Evolutionary conservation across 2,113 vertebrate species (phyloP).

Genomic region (Pelecanoides urinatrix): DNA sequence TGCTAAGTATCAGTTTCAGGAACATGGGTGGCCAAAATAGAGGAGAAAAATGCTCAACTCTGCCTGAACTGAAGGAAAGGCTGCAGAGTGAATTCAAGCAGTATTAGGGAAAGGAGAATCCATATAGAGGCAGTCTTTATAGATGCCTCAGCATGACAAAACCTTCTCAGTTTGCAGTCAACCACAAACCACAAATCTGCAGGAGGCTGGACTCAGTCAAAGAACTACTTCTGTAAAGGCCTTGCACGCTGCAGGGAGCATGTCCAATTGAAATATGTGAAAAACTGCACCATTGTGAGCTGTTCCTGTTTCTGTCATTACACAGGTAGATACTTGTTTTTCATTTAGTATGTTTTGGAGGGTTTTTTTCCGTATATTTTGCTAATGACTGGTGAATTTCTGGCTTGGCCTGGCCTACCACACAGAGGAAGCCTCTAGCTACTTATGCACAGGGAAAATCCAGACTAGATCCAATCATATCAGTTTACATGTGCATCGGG

Average conservation of each 20-base stretch:
- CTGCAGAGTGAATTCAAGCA: neutral
- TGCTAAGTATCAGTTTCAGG: neutral
- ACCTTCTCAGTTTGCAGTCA: neutral
- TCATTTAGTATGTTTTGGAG: neutral
- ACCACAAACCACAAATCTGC: neutral
- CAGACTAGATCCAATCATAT: neutral
- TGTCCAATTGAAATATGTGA: neutral
- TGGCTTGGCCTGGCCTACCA: neutral
- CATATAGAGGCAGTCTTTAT: neutral
- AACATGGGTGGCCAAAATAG: neutral
- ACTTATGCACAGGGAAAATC: neutral
- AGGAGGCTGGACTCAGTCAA: neutral
- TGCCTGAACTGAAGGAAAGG: neutral
- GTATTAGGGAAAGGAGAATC: neutral
- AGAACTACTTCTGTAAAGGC: neutral
- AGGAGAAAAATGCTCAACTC: neutral
- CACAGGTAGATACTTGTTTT: neutral
- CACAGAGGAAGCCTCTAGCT: neutral
- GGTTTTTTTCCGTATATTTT: neutral
- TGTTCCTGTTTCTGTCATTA: neutral
- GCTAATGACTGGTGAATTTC: neutral
- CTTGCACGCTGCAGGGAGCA: accelerated
- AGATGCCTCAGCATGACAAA: neutral
- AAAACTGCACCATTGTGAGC: neutral
- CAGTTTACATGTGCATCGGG: neutral